Conservation (phyloP, 2,888 invertebrate genomes). For the Artemia sinica region DNA sequence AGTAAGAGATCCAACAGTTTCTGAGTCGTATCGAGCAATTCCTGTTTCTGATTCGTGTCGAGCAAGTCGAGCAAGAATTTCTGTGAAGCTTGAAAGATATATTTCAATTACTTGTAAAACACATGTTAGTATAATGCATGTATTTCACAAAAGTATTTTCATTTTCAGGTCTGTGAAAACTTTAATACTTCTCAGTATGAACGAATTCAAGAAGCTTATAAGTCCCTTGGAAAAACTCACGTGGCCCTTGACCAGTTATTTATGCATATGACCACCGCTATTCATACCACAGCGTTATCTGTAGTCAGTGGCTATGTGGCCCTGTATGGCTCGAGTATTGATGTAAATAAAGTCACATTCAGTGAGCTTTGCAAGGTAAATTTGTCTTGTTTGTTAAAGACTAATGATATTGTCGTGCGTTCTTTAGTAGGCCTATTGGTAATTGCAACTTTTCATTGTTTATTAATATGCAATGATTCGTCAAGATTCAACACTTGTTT, state of each 20-base stretch:
- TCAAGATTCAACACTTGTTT: too few relatives aligned
- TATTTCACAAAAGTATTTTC: slow-evolving; percentile 1
- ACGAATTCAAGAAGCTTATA: slow-evolving; percentile 70
- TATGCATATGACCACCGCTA: slow-evolving; percentile 83
- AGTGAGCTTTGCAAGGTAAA: slow-evolving; percentile 54
- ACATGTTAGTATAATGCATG: slow-evolving; percentile 16
- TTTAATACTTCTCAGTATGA: slow-evolving; percentile 63
- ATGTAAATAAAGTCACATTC: slow-evolving; percentile 48
- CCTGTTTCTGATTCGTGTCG: too few relatives aligned
- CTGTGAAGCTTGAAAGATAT: slow-evolving; percentile 25
- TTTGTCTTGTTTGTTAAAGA: background rate
- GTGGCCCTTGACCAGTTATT: slow-evolving; percentile 84
- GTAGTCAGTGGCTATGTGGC: slow-evolving; percentile 41
- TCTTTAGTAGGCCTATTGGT: too few relatives aligned
- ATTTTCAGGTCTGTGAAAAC: slow-evolving; percentile 40
- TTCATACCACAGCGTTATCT: slow-evolving; percentile 56
- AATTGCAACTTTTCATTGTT: too few relatives aligned
- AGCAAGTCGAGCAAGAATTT: slow-evolving; percentile 10
- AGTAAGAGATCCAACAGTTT: too few relatives aligned
- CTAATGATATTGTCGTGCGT: too few relatives aligned
- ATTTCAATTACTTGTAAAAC: slow-evolving; percentile 28
- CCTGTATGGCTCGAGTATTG: slow-evolving; percentile 32
- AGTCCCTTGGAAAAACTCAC: slow-evolving; percentile 71
- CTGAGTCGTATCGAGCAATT: too few relatives aligned
- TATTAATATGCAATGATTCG: too few relatives aligned